Base-by-base conservation (phyloP, 2,797 vertebrate genomes). In the Trachops cirrhosus region DNA sequence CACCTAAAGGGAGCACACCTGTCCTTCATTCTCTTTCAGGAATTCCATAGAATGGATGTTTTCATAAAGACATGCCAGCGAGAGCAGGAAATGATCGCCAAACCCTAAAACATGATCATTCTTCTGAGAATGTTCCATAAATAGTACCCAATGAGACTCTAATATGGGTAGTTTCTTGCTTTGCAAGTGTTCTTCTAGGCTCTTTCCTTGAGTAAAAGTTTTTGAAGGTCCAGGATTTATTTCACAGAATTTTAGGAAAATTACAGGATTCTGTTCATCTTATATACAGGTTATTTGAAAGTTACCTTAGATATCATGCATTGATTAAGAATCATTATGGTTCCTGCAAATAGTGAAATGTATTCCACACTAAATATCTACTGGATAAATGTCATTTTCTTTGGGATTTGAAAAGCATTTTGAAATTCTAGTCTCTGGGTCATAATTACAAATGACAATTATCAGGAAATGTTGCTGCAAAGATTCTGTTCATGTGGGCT, bases 211-310 rank as follows among this genome's bases (percentile, higher is more conserved):
- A 78, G 54, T 84, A 16, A 91, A 73, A 46, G 18, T 95, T 73
- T 74, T 57, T 94, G 10, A 89, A 84, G 46, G 22, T 19, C 57
- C 32, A 34, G 10, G 41, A 82, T 59, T 92, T 39, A 46, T 70
- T 82, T 83, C 79, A 84, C n/a, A 79, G 78, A 92, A 79, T 52
- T 54, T 54, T 86, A 85, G 57, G 78, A 71, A 86, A 90, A 92
- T 71, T 68, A 57, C 37, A 82, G 15, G 19, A 59, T 86, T 68
- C 46, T 48, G 15, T 62, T 93, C 39, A 73, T 84, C 44, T 50
- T 44, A 52, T 34, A 62, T 62, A n/a, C 34, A 89, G 57, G 44
- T 89, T 96, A 73, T 83, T 91, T 96, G 93, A 97, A 96, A 87
- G 86, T 93, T 89, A 84, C 73, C 83, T 94, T 93, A 50, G 52